Evolutionary conservation across 2,797 vertebrate species (phyloP).

Genomic region (Neopelma chrysocephalum): DNA sequence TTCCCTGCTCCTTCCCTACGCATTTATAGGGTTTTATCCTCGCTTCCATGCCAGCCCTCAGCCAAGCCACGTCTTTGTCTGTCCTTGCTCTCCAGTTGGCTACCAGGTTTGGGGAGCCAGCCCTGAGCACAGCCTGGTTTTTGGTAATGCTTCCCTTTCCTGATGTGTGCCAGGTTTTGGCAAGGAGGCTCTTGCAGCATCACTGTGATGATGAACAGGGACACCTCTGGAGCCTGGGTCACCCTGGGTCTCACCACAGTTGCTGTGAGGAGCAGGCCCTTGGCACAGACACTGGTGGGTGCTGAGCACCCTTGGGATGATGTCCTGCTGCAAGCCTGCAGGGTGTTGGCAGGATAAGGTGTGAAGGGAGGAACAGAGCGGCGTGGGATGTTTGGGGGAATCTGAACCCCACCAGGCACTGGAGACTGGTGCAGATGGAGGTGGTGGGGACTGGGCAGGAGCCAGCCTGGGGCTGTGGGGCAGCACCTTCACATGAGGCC

Average conservation of each 20-base stretch:
- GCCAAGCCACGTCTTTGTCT: rapidly evolving
- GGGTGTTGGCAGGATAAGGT: neutral
- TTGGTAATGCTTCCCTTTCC: neutral
- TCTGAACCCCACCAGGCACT: rapidly evolving
- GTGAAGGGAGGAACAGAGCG: neutral
- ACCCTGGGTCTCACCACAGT: neutral
- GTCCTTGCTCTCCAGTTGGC: neutral
- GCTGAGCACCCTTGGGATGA: neutral
- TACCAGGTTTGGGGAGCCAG: neutral
- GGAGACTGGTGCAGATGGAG: neutral
- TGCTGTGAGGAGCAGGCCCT: neutral
- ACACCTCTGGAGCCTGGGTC: neutral
- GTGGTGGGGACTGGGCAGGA: neutral
- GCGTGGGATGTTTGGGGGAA: rapidly evolving
- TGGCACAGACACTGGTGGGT: rapidly evolving
- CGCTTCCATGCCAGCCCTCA: neutral
- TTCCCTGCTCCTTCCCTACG: neutral
- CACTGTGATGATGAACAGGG: neutral
- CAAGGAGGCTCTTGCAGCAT: neutral
- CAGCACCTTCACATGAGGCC: neutral
- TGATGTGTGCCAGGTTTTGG: rapidly evolving
- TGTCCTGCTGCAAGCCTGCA: rapidly evolving
- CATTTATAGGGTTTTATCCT: neutral
- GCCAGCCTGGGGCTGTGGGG: neutral
- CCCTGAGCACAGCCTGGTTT: neutral